These are phyloP conservation scores for Pasiphila rectangulata DNA, from an alignment of 2,888 invertebrate genomes.

Conservation along the genomic window DNA sequence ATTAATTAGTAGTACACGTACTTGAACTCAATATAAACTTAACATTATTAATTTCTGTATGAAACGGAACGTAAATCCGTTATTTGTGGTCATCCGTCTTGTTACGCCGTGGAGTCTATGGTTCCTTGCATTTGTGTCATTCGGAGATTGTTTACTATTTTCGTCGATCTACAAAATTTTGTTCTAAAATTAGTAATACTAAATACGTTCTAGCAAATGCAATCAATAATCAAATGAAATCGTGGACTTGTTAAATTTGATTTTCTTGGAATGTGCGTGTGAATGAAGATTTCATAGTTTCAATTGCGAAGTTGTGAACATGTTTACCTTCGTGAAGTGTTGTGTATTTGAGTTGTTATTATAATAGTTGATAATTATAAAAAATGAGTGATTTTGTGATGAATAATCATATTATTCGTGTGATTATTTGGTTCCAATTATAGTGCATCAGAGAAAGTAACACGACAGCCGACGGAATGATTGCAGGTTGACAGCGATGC, in stretches of 20 bases:
- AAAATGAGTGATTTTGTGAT: conserved; percentile 42
- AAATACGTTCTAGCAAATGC: not conserved
- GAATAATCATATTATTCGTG: conserved; percentile 49
- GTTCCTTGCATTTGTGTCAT: conserved; percentile 70
- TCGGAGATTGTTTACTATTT: conserved; percentile 76
- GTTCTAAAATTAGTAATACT: conserved; percentile 28
- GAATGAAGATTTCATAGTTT: conserved; percentile 17
- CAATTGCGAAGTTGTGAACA: conserved; percentile 49
- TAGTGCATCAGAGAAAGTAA: conserved; percentile 47
- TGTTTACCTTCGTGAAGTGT: conserved; percentile 74
- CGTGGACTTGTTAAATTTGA: conserved; percentile 18
- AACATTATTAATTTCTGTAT: conserved; percentile 36
- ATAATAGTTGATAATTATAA: conserved; percentile 42
- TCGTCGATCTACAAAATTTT: conserved; percentile 51
- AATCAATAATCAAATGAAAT: not conserved
- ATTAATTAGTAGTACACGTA: too few relatives aligned
- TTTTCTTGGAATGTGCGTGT: conserved; percentile 23
- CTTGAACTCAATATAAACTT: not conserved
- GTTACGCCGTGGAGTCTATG: conserved; percentile 73
- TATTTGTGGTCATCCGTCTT: conserved; percentile 69
- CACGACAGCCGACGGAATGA: conserved; percentile 57
- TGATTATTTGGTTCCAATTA: conserved; percentile 35
- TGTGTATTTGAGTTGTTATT: conserved; percentile 47
- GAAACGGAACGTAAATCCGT: conserved; percentile 52
- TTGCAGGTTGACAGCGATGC: conserved; percentile 59